phyloP scores from a whole-genome alignment of 2,797 vertebrate genomes.

The Gambusia yucatana region DNA sequence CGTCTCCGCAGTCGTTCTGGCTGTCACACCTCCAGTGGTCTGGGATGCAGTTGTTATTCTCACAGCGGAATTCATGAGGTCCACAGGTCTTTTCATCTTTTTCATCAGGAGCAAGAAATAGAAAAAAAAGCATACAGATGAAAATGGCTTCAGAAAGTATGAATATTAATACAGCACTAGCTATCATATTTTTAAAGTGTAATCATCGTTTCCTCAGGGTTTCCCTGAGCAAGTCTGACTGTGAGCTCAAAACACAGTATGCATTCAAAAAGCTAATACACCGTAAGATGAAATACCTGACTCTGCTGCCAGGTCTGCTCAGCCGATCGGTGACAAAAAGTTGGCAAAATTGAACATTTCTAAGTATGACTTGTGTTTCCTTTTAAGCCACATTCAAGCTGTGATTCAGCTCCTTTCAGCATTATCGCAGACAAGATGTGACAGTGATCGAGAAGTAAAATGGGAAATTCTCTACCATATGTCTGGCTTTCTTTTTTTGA shows the following conservation, averaged over 20 bases:
- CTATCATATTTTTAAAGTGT: constrained; percentile 70
- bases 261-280: constrained; percentile 66
- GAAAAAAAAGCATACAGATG: constrained; percentile 75
- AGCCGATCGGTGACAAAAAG: constrained; percentile 47
- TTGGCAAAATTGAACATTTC: constrained; percentile 42
- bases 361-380: constrained; percentile 7
- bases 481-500: neutral
- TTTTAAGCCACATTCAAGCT: neutral
- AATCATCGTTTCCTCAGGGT: constrained; percentile 81
- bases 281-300: constrained; percentile 76
- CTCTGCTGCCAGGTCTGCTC: constrained; percentile 56
- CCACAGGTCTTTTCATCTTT: constrained; percentile 99
- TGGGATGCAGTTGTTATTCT: constrained; percentile 99
- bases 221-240: constrained; percentile 73
- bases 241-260: constrained; percentile 75
- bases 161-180: constrained; percentile 78
- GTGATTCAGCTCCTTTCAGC: constrained; percentile 1
- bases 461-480: neutral
- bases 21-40: constrained; percentile 99
- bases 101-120: constrained; percentile 78
- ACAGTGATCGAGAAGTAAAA: constrained; percentile 1
- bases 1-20: constrained; percentile 98
- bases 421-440: neutral
- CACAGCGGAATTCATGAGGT: constrained; percentile 96
- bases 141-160: constrained; percentile 83